Base-by-base conservation (phyloP, 2,113 vertebrate species). In the Cynopterus brachyotis region DNA sequence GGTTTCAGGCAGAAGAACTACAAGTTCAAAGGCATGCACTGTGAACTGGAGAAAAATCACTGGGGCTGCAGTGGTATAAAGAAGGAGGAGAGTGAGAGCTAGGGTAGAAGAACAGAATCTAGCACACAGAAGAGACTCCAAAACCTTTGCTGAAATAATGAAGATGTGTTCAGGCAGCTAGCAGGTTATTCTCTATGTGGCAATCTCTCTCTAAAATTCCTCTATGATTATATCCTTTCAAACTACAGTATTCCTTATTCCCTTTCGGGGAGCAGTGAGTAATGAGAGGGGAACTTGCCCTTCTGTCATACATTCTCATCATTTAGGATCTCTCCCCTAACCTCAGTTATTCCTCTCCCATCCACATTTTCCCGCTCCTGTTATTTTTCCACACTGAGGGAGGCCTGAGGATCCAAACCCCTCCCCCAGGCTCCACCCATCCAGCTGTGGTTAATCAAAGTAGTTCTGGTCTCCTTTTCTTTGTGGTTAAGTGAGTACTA, bases 81-180 rank as follows among this genome's bases (percentile, higher is more conserved):
- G 47, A 45, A 32, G n/a, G 28, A 80, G 55, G 20, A 70, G n/a
- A 62, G 11, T 4, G 19, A 17, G 62, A 72, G 42, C n/a, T 88
- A 69, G 42, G 50, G 66, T 59, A 86, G 17, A 32, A 86, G 40
- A 93, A 50, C 0, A 70, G 82, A 93, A 93, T 53, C 35, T 22
- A n/a, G 42, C 28, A 81, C n/a, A 81, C 24, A 94, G 83, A 94
- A 62, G n/a, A 66, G 59, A 53, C 67, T 87, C 66, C 53, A 80
- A 93, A 87, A 53, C 28, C 19, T 84, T 32, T 50, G 22, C 13
- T 94, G 53, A 93, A 62, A 80, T 80, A 62, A 70, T 60, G 40
- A 87, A 69, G 50, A 80, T 66, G 28, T 72, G 11, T 30, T 50
- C 40, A 53, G 20, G 42, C 26, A 72, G 75, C 53, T 32, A 53